phyloP scores from a whole-genome alignment of 2,888 invertebrate species.

The Tiliacea citrago region DNA sequence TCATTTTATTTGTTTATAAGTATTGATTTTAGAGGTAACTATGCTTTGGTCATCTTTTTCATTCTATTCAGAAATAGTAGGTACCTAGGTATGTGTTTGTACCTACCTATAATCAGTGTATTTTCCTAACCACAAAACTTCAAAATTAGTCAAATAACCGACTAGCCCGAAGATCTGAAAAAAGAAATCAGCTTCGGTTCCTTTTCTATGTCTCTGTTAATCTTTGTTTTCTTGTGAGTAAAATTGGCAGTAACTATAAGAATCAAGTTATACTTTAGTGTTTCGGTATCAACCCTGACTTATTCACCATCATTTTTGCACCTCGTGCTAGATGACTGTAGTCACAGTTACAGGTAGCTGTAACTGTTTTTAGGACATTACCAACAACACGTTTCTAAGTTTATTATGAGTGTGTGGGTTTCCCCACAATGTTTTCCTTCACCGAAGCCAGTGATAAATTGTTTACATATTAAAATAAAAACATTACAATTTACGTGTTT shows the following conservation, averaged over 20 bases:
- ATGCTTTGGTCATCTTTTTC: not conserved
- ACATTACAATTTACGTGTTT: not conserved
- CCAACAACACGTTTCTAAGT: conserved; percentile 38
- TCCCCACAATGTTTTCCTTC: conserved; percentile 54
- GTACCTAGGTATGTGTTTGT: too few species aligned
- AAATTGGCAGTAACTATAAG: not conserved
- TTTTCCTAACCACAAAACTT: not conserved
- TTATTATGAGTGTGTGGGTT: conserved; percentile 54
- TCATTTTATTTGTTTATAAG: conserved; percentile 1
- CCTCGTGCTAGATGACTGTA: conserved; percentile 36
- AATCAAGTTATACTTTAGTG: conserved; percentile 1
- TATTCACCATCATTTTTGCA: conserved; percentile 27
- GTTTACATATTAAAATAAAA: conserved; percentile 32
- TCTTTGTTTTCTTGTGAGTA: not conserved
- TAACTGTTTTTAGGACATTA: conserved; percentile 47
- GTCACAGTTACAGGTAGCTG: too few species aligned
- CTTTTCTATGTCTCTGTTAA: not conserved
- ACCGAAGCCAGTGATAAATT: conserved; percentile 28
- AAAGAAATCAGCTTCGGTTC: not conserved
- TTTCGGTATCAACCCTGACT: conserved; percentile 5
- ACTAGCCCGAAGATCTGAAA: not conserved
- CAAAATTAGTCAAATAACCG: not conserved
- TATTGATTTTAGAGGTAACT: not conserved
- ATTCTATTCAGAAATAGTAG: not conserved
- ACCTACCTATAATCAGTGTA: not conserved